These are phyloP conservation scores for Apaloderma vittatum DNA, from an alignment of 2,113 vertebrate species.

Conservation along the genomic window DNA sequence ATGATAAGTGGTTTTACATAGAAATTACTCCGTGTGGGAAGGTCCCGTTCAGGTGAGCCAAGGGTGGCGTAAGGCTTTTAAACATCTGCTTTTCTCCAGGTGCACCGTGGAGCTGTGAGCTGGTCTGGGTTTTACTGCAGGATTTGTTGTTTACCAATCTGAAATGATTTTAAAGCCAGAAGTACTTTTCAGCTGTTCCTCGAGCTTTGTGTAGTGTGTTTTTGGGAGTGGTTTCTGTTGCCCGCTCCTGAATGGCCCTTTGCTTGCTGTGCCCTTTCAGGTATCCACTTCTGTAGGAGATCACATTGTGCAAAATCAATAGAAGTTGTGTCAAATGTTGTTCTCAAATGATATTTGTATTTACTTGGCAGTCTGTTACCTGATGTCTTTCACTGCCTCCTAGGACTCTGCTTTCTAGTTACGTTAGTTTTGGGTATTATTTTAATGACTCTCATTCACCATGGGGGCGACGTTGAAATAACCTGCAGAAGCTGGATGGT, in stretches of 20 bases:
- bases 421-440: not conserved
- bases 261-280: not conserved
- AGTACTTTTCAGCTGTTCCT: not conserved
- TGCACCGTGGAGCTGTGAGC: not conserved
- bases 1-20: not conserved
- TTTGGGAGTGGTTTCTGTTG: not conserved
- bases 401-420: not conserved
- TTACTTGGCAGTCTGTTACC: not conserved
- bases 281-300: not conserved
- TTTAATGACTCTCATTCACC: not conserved
- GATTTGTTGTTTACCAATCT: not conserved
- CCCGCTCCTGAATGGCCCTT: not conserved
- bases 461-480: not conserved
- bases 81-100: not conserved
- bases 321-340: not conserved
- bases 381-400: not conserved
- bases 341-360: not conserved
- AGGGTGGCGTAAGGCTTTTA: not conserved
- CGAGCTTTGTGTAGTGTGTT: not conserved
- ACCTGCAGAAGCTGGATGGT: not conserved
- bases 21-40: not conserved
- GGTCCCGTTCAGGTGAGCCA: accelerated
- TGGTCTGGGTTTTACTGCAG: not conserved
- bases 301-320: accelerated
- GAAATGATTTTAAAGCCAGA: not conserved